Evolutionary conservation across 2,113 vertebrate species (phyloP), one percentile per base, ranked within the genome.

Genomic region (Aldabrachelys gigantea): DNA sequence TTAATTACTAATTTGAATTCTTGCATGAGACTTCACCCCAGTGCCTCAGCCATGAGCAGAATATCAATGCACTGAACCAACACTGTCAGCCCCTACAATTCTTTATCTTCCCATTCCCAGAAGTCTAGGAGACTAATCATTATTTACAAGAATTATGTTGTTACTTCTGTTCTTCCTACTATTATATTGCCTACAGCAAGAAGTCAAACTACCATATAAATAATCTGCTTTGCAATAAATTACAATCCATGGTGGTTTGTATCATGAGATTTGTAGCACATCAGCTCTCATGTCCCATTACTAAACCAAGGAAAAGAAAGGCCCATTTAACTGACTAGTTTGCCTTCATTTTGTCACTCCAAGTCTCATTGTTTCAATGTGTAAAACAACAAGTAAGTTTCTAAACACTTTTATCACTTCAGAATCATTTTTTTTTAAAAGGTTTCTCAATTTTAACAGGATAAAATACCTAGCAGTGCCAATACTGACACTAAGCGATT

Each of bases 191-290:
- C 92, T 86, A 84, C 89, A 96, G 76, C 0, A 0, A 82, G 54
- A 90, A 85, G 84, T 85, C 80, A 75, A 85, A 92, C 76, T 59
- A 59, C 56, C 87, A n/a, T 24, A 82, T 24, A 0, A 62, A 87
- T 72, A 52, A 78, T 84, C 93, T 56, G 5, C 84, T 95, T 76
- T 91, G 87, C 89, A 89, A n/a, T 86, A 62, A 92, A 53, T 75
- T 88, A 29, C 1, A 1, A 59, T 91, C 84, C 76, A 14, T 10
- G 31, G 62, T 89, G 96, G 79, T 88, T 59, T 25, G 0, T 85
- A 80, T 88, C 13, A 72, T 80, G 56, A 53, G 38, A 24, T 49
- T 62, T 12, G 44, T 81, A 65, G 27, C 81, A 87, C 91, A 89
- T 59, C 56, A 44, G 6, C 82, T 90, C 25, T 62, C 56, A 90